These are phyloP conservation scores for Hypothenemus hampei DNA, from an alignment of 1,140 invertebrate species.

Conservation along the genomic window DNA sequence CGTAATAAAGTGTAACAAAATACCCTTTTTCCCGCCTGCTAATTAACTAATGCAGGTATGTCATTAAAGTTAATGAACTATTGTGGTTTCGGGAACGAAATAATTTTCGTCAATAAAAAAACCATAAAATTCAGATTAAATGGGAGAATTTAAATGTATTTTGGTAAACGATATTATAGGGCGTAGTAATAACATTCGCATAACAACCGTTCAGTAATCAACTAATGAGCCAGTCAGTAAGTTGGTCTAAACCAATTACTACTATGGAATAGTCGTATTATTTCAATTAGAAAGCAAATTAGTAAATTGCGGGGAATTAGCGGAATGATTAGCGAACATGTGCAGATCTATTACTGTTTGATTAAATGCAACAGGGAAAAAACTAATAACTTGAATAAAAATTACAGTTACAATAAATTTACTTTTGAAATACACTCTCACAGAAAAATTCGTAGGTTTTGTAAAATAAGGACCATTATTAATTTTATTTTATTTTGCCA, in stretches of 20 bases:
- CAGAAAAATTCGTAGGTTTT: no score
- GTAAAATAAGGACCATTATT: no score
- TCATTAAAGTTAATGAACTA: background rate
- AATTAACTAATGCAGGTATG: background rate
- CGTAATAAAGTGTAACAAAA: no score
- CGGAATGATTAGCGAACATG: slow-evolving; percentile 7
- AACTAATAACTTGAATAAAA: no score
- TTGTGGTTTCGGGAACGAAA: no score
- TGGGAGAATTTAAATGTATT: background rate
- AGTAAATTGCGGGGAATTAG: slow-evolving; percentile 7
- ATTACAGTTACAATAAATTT: no score
- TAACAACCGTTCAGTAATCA: slow-evolving; percentile 6
- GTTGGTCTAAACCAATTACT: slow-evolving; percentile 11
- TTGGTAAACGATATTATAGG: background rate
- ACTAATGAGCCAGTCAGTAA: slow-evolving; percentile 10
- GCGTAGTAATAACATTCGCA: background rate
- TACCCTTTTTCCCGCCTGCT: no score
- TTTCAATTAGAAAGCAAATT: slow-evolving; percentile 13
- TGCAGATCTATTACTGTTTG: background rate
- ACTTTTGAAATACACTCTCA: no score
- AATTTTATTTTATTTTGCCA: no score
- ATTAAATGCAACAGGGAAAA: background rate
- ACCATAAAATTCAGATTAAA: background rate
- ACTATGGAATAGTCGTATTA: slow-evolving; percentile 9
- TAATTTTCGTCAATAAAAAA: no score